Base-by-base conservation (phyloP, 2,888 invertebrate genomes). In the Megastigmus dorsalis region DNA sequence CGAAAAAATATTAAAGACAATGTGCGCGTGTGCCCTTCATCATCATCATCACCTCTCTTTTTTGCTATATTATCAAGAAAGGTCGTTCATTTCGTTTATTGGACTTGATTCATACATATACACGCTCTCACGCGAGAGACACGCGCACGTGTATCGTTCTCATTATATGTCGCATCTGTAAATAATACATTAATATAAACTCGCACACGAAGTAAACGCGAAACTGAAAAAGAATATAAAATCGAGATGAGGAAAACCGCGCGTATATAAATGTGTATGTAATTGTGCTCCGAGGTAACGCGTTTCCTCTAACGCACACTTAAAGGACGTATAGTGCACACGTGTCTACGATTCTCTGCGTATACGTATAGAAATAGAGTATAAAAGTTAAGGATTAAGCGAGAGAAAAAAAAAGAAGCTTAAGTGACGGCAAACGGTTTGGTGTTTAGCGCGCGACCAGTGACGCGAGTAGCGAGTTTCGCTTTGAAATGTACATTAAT, bases 301-400 rank as follows among this genome's bases (percentile, higher is more conserved):
- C 2, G n/a, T 33, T 33, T 33, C 33, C 9, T 33, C 33, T 33
- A 4, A 9, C 33, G 30, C 33, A 13, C n/a, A 13, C 2, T 30
- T 36, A 10, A 23, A 38, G 7, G 38, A 30, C 36, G 26, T 28
- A 30, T 33, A 6, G 26, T 7, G 30, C 33, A 20, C 36, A 38
- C 15, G 65, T 52, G 52, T 65, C 1, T 48, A 23, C n/a, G 28
- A 59, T 18, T 66, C 33, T 33, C 33, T 33, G 18, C 54, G 54
- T 18, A 36, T 36, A 65, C 33, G 23, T 20, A 7, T 52, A 9
- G 2, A n/a, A n/a, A 33, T 33, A 5, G 4, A 7, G 7, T 33
- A 33, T 9, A 9, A 33, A 33, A 33, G 38, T 13, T n/a, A 38
- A 38, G 38, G 38, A 38, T 36, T 10, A 48, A 62, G n/a, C 18